Conservation (phyloP, 2,797 vertebrate species). For the Enteromius fasciolatus region DNA sequence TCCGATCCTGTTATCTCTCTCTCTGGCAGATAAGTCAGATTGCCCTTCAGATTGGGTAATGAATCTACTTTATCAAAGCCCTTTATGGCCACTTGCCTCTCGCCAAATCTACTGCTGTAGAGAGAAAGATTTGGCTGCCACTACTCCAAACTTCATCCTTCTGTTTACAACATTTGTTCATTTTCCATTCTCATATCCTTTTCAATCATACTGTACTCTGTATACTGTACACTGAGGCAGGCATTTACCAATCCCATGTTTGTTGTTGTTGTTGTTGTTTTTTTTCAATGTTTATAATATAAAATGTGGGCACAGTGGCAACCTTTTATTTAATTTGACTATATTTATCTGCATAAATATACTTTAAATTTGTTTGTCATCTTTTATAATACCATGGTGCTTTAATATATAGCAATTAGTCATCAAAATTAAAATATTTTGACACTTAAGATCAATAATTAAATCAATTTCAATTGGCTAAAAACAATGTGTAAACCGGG, state of each 20-base stretch:
- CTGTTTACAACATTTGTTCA: conserved; percentile 50
- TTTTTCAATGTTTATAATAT: no score
- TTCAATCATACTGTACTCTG: neutral
- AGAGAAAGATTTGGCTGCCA: conserved; percentile 53
- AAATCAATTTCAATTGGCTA: neutral
- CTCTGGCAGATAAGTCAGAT: conserved; percentile 64
- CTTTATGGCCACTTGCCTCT: conserved; percentile 61
- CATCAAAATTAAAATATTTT: no score
- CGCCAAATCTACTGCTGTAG: conserved; percentile 49
- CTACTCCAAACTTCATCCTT: conserved; percentile 2
- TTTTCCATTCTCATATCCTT: conserved; percentile 35
- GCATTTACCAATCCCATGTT: no score
- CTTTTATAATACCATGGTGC: neutral
- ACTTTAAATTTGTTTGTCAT: neutral
- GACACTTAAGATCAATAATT: no score
- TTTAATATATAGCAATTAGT: no score
- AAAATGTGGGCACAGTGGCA: neutral
- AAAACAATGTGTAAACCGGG: neutral
- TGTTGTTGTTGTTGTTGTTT: no score
- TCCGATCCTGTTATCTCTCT: conserved; percentile 38
- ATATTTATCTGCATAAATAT: neutral
- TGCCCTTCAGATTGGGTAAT: conserved; percentile 78
- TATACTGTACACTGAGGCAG: neutral
- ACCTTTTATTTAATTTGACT: neutral
- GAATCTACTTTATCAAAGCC: conserved; percentile 77